Conservation (phyloP, 2,113 vertebrate genomes). For the Stegostoma tigrinum region DNA sequence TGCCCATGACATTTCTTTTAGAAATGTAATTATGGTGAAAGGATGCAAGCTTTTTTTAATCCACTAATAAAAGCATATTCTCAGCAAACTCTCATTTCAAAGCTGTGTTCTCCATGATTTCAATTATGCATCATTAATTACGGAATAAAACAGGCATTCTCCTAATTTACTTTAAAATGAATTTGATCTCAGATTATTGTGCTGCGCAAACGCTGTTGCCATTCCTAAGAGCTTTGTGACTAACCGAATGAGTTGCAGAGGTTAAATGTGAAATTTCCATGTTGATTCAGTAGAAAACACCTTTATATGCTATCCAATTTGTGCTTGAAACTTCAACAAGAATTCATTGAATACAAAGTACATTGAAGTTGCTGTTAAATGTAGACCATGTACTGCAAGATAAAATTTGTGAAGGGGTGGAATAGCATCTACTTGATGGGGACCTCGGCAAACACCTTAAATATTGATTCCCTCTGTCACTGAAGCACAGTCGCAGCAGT, state of each 20-base stretch:
- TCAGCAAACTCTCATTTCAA: background rate
- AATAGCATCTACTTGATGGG: background rate
- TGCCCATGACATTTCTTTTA: background rate
- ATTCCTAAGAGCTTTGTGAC: background rate
- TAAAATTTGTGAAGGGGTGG: background rate
- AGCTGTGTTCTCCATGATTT: constrained; percentile 21
- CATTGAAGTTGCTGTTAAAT: background rate
- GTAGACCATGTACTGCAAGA: background rate
- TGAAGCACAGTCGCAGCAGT: too few relatives aligned
- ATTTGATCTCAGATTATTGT: constrained; percentile 2
- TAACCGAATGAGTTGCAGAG: background rate
- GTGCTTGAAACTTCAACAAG: background rate
- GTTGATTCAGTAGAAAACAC: background rate
- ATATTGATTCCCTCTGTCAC: too few relatives aligned
- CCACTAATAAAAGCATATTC: background rate
- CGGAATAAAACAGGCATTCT: constrained; percentile 11
- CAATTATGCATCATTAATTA: background rate
- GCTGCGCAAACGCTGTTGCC: background rate
- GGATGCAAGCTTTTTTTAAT: background rate
- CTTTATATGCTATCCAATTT: background rate
- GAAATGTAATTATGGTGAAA: background rate
- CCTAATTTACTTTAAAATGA: background rate
- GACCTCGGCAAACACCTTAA: too few relatives aligned
- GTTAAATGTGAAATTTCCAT: background rate
- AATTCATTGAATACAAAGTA: background rate